Evolutionary conservation across 2,888 invertebrate species (phyloP), one percentile per base, ranked within the genome.

Genomic region (Alloplasta piceator): DNA sequence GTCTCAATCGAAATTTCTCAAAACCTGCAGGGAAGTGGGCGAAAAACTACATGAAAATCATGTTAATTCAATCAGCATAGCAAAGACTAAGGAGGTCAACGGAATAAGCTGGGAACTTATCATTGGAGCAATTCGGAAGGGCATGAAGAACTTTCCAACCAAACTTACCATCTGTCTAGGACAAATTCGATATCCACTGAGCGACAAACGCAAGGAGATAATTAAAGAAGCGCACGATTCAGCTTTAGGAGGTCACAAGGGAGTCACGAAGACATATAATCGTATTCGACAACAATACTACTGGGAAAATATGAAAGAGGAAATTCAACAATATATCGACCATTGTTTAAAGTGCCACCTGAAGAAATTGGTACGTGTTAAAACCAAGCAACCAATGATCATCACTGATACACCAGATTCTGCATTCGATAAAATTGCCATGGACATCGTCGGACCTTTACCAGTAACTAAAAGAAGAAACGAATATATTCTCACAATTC

Each of bases 381-480:
- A 84, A 43, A 26, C 26, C 3, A 26, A 26, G 3, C 26, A 26
- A 26, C 26, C 26, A 3, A 26, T 26, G 26, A 26, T 76, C 0
- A 72, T 83, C 0, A 82, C 82, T 0, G 80, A 83, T 12, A 83
- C 80, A 1, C 75, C 71, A 0, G 60, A 64, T 6, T 48, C 68
- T 4, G 38, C 56, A 9, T 76, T 80, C 48, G 82, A 82, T 16
- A 78, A 83, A 52, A 43, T 83, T 1, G 55, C 73, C 0, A 52
- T 83, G 50, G 83, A 83, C 46, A 78, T 78, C 4, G 80, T 83
- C 0, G 80, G 82, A 1, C 80, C 83, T 10, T 46, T 80, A 10
- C 78, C 72, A 6, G 56, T 46, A 26, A 64, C 73, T 0, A 10
- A 4, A 43, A 73, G 46, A 0, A 46, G 16, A 9, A 58, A 36